Base-by-base conservation (phyloP, 2,888 invertebrate species). In the Apeira syringaria region DNA sequence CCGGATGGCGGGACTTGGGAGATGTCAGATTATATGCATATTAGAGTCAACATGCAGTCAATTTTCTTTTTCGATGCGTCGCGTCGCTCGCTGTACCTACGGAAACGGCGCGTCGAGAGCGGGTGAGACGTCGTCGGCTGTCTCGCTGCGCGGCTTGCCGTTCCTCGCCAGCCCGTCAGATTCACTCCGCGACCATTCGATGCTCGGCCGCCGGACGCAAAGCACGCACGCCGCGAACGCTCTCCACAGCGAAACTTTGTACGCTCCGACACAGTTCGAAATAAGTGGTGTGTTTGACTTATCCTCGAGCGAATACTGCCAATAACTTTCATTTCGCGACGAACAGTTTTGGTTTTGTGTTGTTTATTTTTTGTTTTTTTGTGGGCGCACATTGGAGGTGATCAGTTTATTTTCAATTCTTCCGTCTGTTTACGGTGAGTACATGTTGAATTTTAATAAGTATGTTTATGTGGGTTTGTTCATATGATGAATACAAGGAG, bases 371-470 rank as follows among this genome's bases (percentile, higher is more conserved):
- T 71, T 67, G 50, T 62, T 67, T 72, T 15, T 76, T 67, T 74
- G 87, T 88, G 86, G 74, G 74, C 66, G 64, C 78, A 77, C 71
- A 72, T 85, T 82, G 85, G 84, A 83, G 78, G 82, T 80, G 77
- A 74, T 75, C 74, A 62, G 77, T 79, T 80, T 80, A 77, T 80
- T 82, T 80, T 74, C 76, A 68, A 73, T 73, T 74, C 84, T 66
- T 72, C 71, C 74, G 75, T 70, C 75, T 78, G 79, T 82, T 81
- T 80, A 77, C 82, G 82, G 88, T 89, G 61, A 88, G 88, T 87
- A 77, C 78, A 63, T 61, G 67, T 77, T 80, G 71, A 69, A 74
- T 80, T 80, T 79, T 72, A 74, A 80, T 81, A 20, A 7, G 7
- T 7, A 69, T 80, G 74, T 79, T 74, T 76, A 68, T 74, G 62